Percentiles rank a stretch among this genome's conserved stretches.
These are phyloP conservation scores for Creontiades dilutus DNA, from an alignment of 2,888 invertebrate genomes.

Conservation along the genomic window DNA sequence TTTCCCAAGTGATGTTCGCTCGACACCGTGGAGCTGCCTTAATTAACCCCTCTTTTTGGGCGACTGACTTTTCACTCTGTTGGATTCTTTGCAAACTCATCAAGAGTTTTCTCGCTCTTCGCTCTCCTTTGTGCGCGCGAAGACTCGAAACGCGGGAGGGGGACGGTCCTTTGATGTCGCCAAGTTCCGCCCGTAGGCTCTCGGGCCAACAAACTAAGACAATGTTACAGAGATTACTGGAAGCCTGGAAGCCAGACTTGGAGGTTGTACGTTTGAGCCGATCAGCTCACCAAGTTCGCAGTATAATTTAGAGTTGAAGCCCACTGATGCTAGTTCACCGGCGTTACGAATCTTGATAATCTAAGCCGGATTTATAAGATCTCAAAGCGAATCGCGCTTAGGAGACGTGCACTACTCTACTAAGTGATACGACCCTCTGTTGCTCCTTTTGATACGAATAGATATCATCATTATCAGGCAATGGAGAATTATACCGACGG, in stretches of 20 bases:
- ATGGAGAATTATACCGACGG: no score
- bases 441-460: no score
- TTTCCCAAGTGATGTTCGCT: constrained; percentile 55
- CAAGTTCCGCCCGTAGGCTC: background rate
- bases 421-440: no score
- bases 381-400: no score
- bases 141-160: background rate
- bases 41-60: constrained; percentile 38
- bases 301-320: no score
- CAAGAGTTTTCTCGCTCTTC: constrained; percentile 9
- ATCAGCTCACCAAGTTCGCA: background rate
- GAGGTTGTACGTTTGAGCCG: constrained; percentile 5
- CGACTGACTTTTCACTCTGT: constrained; percentile 51
- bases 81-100: constrained; percentile 21
- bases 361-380: no score
- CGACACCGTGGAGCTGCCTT: constrained; percentile 24
- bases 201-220: background rate
- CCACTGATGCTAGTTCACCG: no score
- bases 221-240: constrained; percentile 9
- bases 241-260: background rate
- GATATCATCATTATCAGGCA: no score
- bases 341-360: no score
- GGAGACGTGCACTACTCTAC: no score
- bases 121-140: background rate
- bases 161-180: constrained; percentile 22